phyloP scores from a whole-genome alignment of 2,797 vertebrate genomes.

The Margarornis squamiger region DNA sequence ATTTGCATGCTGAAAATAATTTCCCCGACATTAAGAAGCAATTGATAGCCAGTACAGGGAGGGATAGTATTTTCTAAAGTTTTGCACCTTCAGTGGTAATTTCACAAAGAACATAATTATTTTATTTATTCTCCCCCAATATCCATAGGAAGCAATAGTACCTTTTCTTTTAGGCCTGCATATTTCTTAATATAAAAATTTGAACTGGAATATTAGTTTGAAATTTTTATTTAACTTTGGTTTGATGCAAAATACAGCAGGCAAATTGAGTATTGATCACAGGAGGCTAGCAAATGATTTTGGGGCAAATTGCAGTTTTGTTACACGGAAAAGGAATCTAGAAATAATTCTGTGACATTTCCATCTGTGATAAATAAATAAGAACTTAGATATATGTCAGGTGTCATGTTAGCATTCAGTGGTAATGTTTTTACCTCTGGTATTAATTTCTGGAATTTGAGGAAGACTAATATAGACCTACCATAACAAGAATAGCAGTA shows the following conservation, averaged over 20 bases:
- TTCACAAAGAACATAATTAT: neutral
- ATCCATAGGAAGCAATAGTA: neutral
- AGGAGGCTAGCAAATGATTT: neutral
- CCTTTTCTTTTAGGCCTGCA: neutral
- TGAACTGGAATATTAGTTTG: neutral
- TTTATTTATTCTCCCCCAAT: neutral
- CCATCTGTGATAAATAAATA: neutral
- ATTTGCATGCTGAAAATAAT: neutral
- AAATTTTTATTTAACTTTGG: neutral
- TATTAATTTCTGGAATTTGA: neutral
- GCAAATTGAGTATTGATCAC: neutral
- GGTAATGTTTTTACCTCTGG: neutral
- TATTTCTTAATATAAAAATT: neutral
- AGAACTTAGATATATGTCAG: neutral
- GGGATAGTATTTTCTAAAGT: neutral
- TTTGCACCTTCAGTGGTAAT: neutral
- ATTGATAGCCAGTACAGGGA: neutral
- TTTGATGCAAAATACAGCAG: neutral
- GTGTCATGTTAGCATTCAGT: neutral
- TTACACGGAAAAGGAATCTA: neutral
- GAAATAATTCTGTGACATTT: neutral
- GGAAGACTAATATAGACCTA: neutral
- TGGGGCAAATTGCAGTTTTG: neutral
- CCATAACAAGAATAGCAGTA: neutral
- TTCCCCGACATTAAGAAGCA: neutral